Evolutionary conservation across 2,113 vertebrate genomes (phyloP), one percentile per base, ranked within the genome.

Genomic region (Xerus inauris): DNA sequence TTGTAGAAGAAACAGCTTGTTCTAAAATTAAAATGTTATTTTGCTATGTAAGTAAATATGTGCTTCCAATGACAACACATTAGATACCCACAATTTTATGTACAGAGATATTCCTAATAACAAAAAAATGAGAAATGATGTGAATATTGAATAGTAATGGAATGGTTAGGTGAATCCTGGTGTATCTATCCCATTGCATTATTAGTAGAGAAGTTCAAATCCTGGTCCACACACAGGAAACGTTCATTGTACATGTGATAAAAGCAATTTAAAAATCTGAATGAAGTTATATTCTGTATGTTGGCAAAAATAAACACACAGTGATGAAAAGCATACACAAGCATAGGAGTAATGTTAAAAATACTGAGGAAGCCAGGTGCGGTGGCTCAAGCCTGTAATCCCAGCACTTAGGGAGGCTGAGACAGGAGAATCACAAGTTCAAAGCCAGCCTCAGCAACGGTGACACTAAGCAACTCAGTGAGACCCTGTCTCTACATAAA

Each of bases 21-120:
- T 95, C 91, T 92, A 86, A 96, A 96, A 97, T 97, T 95, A 97
- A 97, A 95, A 87, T 67, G 30, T 79, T 96, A 92, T 96, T 97
- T 96, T 95, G 35, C 49, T 35, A 4, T 89, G 81, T 42, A 92
- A 96, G 85, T 96, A 96, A 96, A 90, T 84, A 79, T 71, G 42
- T 96, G 67, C 54, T 91, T 96, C 62, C 77, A 94, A 96, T 96
- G 86, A 88, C 32, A 94, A 71, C 76, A 87, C 71, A 85, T 94
- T 92, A 94, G 35, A 64, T 81, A 88, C 89, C 90, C 88, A 45
- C 72, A 88, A 30, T 90, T 96, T 94, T 95, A 94, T 97, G 88
- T 54, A 57, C 20, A 82, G 69, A 94, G 81, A 94, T 91, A 91
- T 92, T 91, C 94, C 65, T 88, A 76, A 96, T 65, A 90, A 62